These are phyloP conservation scores for Xanthorhoe designata DNA, from an alignment of 2,888 invertebrate species.

Conservation along the genomic window DNA sequence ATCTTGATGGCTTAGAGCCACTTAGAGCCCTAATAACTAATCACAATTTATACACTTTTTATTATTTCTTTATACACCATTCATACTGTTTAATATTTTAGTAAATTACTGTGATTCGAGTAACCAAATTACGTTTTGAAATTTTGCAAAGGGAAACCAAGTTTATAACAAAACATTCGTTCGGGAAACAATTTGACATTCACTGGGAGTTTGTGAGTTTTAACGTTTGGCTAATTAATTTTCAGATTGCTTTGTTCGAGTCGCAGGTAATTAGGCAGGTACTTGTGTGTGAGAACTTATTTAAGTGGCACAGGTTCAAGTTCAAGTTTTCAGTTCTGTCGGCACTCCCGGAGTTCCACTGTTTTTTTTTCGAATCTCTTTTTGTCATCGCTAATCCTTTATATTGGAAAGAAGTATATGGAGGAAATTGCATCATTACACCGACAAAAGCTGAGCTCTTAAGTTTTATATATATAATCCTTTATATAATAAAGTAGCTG, in stretches of 20 bases:
- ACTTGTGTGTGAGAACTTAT: neutral
- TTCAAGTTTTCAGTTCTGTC: neutral
- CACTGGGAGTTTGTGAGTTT: constrained; percentile 36
- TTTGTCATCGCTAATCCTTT: too few species aligned
- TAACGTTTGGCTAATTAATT: constrained; percentile 43
- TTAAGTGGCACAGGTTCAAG: neutral
- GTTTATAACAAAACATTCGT: constrained; percentile 45
- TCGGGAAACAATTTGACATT: constrained; percentile 44
- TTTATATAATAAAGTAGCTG: too few species aligned
- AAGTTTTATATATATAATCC: too few species aligned
- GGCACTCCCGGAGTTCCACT: too few species aligned
- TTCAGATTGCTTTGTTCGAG: constrained; percentile 26
- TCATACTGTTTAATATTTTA: constrained; percentile 7
- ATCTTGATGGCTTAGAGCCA: too few species aligned
- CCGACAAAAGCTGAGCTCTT: too few species aligned
- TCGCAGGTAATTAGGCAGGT: constrained; percentile 12
- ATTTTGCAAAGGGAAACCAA: constrained; percentile 37
- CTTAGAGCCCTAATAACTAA: too few species aligned
- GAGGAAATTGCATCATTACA: too few species aligned
- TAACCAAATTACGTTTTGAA: constrained; percentile 37
- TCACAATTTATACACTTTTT: too few species aligned
- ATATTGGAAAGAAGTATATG: too few species aligned
- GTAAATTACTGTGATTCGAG: constrained; percentile 23
- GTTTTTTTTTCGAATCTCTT: too few species aligned
- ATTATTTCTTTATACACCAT: neutral